A percentile compares a stretch with the other conserved stretches of the same genome.
Evolutionary conservation across 2,888 invertebrate genomes (phyloP).

Genomic region (Brenthis ino): DNA sequence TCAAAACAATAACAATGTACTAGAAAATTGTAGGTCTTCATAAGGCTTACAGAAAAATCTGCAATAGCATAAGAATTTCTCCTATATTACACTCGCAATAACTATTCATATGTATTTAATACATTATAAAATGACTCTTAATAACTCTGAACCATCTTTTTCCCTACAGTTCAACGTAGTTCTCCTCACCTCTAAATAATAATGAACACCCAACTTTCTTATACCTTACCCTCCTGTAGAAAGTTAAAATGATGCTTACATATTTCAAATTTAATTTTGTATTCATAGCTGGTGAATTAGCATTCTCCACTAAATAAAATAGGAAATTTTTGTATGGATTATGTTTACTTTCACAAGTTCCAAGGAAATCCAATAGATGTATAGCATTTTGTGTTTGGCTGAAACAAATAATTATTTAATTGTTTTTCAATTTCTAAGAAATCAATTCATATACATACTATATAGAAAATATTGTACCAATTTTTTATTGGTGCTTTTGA

Average conservation of each 20-base stretch:
- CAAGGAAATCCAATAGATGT: constrained; percentile 53
- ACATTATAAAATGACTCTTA: neutral
- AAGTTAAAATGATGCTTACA: constrained; percentile 48
- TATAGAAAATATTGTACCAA: constrained; percentile 47
- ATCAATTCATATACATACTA: constrained; percentile 8
- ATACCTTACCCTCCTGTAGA: constrained; percentile 3
- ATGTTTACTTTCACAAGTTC: constrained; percentile 41
- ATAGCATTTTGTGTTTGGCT: constrained; percentile 58
- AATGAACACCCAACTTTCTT: constrained; percentile 4
- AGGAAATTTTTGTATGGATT: constrained; percentile 51
- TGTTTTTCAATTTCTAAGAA: neutral
- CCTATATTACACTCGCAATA: no score
- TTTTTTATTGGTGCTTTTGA: constrained; percentile 54
- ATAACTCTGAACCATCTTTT: neutral
- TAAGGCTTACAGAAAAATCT: no score
- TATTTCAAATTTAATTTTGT: constrained; percentile 48
- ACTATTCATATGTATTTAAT: no score
- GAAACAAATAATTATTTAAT: constrained; percentile 22
- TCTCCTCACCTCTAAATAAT: constrained; percentile 3
- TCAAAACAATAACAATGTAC: no score
- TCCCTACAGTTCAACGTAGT: neutral
- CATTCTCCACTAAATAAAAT: constrained; percentile 45
- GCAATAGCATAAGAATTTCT: no score
- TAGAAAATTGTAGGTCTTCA: neutral
- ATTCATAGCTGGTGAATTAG: constrained; percentile 43